These are phyloP conservation scores for Trididemnum clinides DNA, from an alignment of 23 tunicate genomes.

Conservation along the genomic window DNA sequence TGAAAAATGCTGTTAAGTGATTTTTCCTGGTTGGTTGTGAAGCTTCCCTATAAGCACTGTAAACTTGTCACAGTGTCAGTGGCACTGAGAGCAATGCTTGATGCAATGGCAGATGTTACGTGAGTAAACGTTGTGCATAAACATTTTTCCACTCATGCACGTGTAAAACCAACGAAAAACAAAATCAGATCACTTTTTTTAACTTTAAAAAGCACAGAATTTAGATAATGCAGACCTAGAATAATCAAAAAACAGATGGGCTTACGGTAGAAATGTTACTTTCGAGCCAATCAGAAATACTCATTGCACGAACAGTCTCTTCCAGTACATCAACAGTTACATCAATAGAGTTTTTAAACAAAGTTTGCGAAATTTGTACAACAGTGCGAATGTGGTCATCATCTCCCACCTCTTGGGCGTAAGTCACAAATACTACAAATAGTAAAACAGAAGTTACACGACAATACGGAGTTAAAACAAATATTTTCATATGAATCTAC, in stretches of 20 bases:
- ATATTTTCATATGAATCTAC: neutral
- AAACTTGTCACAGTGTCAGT: too few species aligned
- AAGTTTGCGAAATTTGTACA: constrained; percentile 73
- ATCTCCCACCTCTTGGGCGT: constrained; percentile 51
- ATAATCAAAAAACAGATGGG: neutral
- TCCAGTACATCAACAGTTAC: constrained; percentile 82
- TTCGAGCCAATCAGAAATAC: constrained; percentile 84
- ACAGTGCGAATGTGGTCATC: constrained; percentile 54
- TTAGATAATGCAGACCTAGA: too few species aligned
- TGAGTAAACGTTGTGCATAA: too few species aligned
- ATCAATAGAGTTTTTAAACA: constrained; percentile 64
- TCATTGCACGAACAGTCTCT: constrained; percentile 57
- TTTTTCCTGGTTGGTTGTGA: too few species aligned
- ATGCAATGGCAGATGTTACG: too few species aligned
- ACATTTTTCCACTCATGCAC: too few species aligned
- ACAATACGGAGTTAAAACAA: neutral
- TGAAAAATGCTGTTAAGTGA: too few species aligned
- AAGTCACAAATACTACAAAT: constrained; percentile 82
- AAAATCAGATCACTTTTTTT: too few species aligned
- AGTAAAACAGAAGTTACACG: neutral
- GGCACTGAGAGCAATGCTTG: too few species aligned
- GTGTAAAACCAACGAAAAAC: too few species aligned
- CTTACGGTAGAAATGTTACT: constrained; percentile 55
- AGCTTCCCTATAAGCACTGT: too few species aligned
- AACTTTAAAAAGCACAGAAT: too few species aligned